Conservation (phyloP, 2,113 vertebrate species). For the Myrmophylax atrothorax region DNA sequence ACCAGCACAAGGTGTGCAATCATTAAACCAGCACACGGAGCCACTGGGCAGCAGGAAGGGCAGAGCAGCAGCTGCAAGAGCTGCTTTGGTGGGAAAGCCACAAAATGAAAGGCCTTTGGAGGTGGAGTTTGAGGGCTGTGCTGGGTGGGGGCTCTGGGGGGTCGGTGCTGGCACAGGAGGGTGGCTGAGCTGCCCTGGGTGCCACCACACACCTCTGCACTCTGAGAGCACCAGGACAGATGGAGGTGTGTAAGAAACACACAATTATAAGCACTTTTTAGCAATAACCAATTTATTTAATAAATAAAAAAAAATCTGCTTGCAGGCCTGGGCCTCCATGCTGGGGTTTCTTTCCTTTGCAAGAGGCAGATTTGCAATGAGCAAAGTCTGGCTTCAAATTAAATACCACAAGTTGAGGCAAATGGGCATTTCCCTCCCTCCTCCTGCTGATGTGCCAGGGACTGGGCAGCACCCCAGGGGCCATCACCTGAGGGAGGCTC, state of each 20-base stretch:
- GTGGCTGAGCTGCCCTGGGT: background rate
- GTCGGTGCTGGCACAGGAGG: rapidly evolving
- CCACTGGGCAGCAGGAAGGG: background rate
- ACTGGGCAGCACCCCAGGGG: rapidly evolving
- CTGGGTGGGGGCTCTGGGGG: background rate
- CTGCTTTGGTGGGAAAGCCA: background rate
- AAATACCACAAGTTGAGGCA: background rate
- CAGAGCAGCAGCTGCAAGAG: background rate
- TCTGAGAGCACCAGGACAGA: rapidly evolving
- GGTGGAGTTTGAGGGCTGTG: background rate
- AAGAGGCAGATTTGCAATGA: background rate
- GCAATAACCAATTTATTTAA: background rate
- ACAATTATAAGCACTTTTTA: background rate
- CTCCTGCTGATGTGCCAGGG: rapidly evolving
- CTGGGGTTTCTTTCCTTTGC: background rate
- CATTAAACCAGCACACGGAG: background rate
- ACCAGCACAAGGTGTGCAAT: conserved; percentile 28
- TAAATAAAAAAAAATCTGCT: background rate
- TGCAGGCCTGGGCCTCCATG: background rate
- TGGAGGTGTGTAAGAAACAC: rapidly evolving
- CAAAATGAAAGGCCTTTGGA: background rate
- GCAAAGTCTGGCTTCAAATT: background rate
- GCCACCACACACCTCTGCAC: rapidly evolving
- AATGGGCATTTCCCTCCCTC: rapidly evolving
- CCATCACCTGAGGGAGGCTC: background rate